Conservation (phyloP, 2,797 vertebrate genomes). For the Lutjanus argentimaculatus region DNA sequence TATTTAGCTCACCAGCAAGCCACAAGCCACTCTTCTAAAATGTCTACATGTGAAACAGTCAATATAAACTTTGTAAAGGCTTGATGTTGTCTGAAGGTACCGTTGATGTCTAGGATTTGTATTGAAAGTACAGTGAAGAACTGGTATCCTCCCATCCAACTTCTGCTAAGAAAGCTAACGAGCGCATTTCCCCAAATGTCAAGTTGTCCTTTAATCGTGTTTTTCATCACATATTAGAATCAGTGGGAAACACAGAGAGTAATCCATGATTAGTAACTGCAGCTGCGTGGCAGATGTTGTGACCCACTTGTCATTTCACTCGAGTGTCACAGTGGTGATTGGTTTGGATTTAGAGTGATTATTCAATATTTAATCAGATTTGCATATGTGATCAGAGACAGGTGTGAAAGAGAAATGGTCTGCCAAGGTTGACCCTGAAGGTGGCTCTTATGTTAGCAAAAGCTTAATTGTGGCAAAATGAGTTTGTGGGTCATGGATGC, state of each 20-base stretch:
- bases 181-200: constrained; percentile 20
- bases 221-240: constrained; percentile 44
- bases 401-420: constrained; percentile 57
- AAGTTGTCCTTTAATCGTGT: constrained; percentile 19
- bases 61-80: too few relatives aligned
- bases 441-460: neutral
- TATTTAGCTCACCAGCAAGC: too few relatives aligned
- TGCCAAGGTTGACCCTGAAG: constrained; percentile 30
- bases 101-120: neutral
- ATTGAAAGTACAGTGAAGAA: neutral
- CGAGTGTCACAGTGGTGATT: constrained; percentile 59
- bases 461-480: neutral
- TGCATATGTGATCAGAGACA: constrained; percentile 59
- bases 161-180: constrained; percentile 20
- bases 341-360: constrained; percentile 69
- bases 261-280: constrained; percentile 71
- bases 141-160: neutral
- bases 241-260: constrained; percentile 45
- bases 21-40: too few relatives aligned
- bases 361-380: constrained; percentile 76
- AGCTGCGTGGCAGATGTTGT: constrained; percentile 72
- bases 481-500: neutral
- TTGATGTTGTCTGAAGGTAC: too few relatives aligned
- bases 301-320: constrained; percentile 69
- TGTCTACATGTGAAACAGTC: too few relatives aligned